These are phyloP conservation scores for Perodicticus potto DNA, from an alignment of 2,797 vertebrate species.

Conservation along the genomic window DNA sequence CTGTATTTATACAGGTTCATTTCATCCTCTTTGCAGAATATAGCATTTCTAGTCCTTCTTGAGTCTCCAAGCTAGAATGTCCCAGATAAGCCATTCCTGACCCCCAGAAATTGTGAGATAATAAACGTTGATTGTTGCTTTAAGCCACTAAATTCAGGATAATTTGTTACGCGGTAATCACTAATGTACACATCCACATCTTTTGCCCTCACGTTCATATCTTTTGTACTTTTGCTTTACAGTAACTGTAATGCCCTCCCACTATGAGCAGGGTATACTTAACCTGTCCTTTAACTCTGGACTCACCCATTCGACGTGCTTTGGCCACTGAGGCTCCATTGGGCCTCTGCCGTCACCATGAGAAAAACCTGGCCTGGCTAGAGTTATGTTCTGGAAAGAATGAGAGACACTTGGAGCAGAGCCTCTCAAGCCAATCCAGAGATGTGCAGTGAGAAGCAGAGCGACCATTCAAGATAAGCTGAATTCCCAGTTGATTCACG, in stretches of 20 bases:
- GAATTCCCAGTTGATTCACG: not conserved
- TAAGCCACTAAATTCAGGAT: not conserved
- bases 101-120: not conserved
- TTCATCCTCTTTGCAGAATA: constrained; percentile 19
- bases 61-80: not conserved
- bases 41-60: constrained; percentile 23
- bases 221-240: not conserved
- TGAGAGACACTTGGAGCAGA: not conserved
- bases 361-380: not conserved
- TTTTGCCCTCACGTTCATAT: not conserved
- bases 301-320: not conserved
- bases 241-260: not conserved
- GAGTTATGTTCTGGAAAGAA: not conserved
- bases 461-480: not conserved
- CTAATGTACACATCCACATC: not conserved
- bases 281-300: not conserved
- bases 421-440: not conserved
- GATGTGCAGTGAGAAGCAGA: not conserved
- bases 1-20: not conserved
- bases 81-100: not conserved
- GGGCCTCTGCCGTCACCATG: not conserved
- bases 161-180: not conserved
- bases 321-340: not conserved
- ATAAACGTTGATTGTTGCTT: constrained; percentile 18
- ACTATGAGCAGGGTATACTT: not conserved